Evolutionary conservation across 2,113 vertebrate species (phyloP).

Genomic region (Columbina picui): DNA sequence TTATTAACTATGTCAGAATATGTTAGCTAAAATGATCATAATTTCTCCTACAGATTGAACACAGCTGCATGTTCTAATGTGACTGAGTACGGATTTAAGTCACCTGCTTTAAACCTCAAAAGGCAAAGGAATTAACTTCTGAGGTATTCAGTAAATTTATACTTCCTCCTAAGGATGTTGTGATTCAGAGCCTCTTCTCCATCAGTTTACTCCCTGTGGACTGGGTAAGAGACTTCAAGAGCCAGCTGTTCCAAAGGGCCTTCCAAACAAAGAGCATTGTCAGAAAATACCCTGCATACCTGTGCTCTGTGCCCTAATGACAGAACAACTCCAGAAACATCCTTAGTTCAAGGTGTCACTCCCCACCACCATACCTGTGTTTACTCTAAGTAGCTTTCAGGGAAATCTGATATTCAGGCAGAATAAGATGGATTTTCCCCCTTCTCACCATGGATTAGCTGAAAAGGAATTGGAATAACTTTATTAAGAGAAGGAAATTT

Average conservation of each 20-base stretch:
- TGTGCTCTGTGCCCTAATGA: background rate
- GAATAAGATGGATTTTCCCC: background rate
- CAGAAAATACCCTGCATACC: background rate
- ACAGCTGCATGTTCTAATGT: background rate
- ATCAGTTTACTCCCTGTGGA: background rate
- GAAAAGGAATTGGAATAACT: background rate
- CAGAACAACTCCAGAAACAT: background rate
- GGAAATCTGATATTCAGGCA: background rate
- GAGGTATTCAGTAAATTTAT: background rate
- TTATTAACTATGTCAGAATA: background rate
- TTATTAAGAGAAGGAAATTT: background rate
- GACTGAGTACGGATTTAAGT: background rate
- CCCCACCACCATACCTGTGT: background rate
- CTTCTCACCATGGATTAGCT: background rate
- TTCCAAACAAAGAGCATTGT: background rate
- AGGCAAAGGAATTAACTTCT: background rate
- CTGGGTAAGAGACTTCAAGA: background rate
- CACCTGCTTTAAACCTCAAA: background rate
- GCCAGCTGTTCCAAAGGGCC: background rate
- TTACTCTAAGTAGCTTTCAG: background rate
- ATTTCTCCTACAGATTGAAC: background rate
- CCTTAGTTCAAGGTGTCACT: background rate
- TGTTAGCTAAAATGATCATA: background rate
- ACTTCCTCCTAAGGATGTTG: background rate
- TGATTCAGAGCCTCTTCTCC: background rate